Evolutionary conservation across 2,888 invertebrate species (phyloP).

Genomic region (Ectemnius continuus): DNA sequence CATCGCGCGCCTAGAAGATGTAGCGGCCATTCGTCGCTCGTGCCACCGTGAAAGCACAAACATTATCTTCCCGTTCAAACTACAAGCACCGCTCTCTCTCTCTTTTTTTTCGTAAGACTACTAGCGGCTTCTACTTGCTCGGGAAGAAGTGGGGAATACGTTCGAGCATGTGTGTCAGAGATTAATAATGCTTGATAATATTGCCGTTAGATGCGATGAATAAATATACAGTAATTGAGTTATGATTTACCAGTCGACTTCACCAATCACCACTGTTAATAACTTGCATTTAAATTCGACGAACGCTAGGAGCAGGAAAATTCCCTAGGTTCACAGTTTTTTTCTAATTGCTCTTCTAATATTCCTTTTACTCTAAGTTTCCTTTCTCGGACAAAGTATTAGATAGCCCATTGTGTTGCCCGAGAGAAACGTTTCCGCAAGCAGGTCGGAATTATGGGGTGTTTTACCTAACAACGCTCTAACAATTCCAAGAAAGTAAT

Average conservation of each 20-base stretch:
- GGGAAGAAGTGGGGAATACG: neutral
- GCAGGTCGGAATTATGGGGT: neutral
- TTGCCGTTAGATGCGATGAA: neutral
- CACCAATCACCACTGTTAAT: too few relatives aligned
- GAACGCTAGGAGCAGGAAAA: too few relatives aligned
- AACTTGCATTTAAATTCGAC: too few relatives aligned
- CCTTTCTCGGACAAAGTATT: too few relatives aligned
- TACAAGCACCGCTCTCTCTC: neutral
- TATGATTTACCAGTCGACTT: neutral
- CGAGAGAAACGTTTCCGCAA: neutral
- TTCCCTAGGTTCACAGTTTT: too few relatives aligned
- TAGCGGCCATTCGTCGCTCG: neutral
- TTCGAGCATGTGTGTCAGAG: neutral
- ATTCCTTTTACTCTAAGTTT: too few relatives aligned
- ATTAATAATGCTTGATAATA: constrained; percentile 1
- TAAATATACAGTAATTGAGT: neutral
- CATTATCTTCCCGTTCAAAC: neutral
- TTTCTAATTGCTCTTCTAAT: too few relatives aligned
- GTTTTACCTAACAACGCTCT: constrained; percentile 35
- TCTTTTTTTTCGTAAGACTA: neutral
- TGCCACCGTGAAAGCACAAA: constrained; percentile 1
- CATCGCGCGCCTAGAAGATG: neutral
- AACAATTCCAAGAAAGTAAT: constrained; percentile 32
- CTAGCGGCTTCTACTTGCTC: neutral
- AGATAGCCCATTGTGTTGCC: too few relatives aligned